These are phyloP conservation scores for Loxodonta africana DNA, from an alignment of 2,113 vertebrate species.

Conservation along the genomic window DNA sequence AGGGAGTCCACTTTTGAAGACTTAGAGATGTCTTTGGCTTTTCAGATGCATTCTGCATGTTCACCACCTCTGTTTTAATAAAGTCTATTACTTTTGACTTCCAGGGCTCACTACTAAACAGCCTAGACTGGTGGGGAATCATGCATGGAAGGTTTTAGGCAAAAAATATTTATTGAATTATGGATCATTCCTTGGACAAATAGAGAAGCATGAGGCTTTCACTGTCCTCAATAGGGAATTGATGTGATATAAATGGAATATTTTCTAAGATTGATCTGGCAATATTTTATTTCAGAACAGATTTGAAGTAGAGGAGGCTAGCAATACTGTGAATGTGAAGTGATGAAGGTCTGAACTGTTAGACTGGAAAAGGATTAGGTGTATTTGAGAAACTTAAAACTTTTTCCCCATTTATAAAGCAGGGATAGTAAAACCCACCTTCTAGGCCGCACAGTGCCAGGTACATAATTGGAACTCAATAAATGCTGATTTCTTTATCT, in stretches of 20 bases:
- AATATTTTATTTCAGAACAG: not conserved
- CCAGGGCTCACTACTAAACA: not conserved
- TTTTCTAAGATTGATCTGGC: conserved; percentile 26
- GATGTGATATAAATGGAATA: conserved; percentile 9
- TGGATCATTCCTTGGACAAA: not conserved
- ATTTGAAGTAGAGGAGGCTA: not conserved
- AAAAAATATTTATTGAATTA: not conserved
- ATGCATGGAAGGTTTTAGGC: not conserved
- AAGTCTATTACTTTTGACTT: not conserved
- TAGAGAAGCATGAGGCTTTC: conserved; percentile 23
- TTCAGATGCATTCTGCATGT: not conserved
- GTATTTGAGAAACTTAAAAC: not conserved
- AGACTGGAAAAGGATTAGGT: not conserved
- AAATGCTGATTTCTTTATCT: not conserved
- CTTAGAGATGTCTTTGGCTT: conserved; percentile 31
- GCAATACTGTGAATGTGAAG: not conserved
- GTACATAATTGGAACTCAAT: not conserved
- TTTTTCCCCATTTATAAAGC: not conserved
- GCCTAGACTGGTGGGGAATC: not conserved
- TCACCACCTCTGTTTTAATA: conserved; percentile 13
- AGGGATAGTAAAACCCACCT: not conserved
- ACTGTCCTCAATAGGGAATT: not conserved
- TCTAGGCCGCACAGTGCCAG: not conserved
- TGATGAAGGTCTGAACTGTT: not conserved
- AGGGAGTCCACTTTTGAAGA: not conserved